phyloP scores from a whole-genome alignment of 2,113 vertebrate species.

The Rhinolophus sinicus region DNA sequence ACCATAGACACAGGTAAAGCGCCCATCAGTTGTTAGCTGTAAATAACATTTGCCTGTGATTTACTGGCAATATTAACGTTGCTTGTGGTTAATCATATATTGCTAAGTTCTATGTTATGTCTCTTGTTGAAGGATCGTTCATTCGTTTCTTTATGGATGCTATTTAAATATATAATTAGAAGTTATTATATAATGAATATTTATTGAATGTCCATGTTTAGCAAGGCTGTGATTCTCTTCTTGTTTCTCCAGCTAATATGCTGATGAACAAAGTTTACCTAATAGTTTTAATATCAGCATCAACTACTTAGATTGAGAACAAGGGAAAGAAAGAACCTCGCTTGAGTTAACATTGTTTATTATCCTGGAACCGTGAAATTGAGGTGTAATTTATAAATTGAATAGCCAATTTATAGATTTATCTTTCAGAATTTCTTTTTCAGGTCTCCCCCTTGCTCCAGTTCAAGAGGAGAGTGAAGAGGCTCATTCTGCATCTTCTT shows the following conservation, averaged over 20 bases:
- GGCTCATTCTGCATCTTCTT: slow-evolving; percentile 87
- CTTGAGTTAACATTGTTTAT: neutral
- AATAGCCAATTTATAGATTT: slow-evolving; percentile 30
- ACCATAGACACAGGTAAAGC: slow-evolving; percentile 86
- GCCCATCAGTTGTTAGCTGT: neutral
- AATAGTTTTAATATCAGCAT: slow-evolving; percentile 28
- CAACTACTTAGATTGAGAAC: slow-evolving; percentile 20
- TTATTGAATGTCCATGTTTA: slow-evolving; percentile 12
- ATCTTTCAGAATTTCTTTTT: slow-evolving; percentile 60
- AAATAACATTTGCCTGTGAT: slow-evolving; percentile 16
- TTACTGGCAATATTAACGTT: slow-evolving; percentile 49
- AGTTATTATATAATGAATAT: neutral
- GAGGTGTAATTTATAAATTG: neutral
- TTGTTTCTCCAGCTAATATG: neutral
- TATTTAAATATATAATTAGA: slow-evolving; percentile 8
- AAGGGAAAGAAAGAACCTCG: neutral
- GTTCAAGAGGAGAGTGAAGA: slow-evolving; percentile 90
- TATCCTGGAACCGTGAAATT: slow-evolving; percentile 24
- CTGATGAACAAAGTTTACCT: slow-evolving; percentile 4
- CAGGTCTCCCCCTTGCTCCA: slow-evolving; percentile 85
- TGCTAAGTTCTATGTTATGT: neutral
- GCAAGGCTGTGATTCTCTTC: neutral
- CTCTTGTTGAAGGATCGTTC: neutral
- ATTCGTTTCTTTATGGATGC: slow-evolving; percentile 6
- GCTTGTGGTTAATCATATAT: slow-evolving; percentile 15